Evolutionary conservation across 2,888 invertebrate species (phyloP), one percentile per base, ranked within the genome.

Genomic region (Metalampra italica): DNA sequence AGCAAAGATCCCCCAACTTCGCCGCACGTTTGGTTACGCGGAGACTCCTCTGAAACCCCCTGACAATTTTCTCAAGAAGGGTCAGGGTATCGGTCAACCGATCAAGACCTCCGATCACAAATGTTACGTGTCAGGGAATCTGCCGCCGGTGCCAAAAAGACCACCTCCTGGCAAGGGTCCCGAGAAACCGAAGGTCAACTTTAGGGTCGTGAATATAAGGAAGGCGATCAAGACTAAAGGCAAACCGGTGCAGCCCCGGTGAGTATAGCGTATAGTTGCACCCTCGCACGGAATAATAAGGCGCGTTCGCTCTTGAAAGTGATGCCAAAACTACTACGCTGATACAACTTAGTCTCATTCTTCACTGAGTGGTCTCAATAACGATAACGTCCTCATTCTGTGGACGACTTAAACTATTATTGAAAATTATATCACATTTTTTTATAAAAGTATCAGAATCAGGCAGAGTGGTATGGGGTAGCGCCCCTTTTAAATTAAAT

Each of bases 11-110:
- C 80, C 78, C 1, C 83, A 90, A 55, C 67, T 82, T 1, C 90
- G 90, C 59, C 91, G 90, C 42, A 93, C 92, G 0, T 93, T 95
- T 90, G 95, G 94, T 0, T 91, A 92, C 60, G 92, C 94, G 0
- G 91, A 92, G 60, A 90, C 91, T 7, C 92, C 92, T 0, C 59
- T 92, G 0, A 89, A 90, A 45, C 78, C 91, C 13, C 93, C 94
- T 0, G 82, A 90, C 1, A 72, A 92, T 4, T 95, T 89, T 65
- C 72, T 94, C 29, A 92, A 91, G 63, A 94, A 93, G 65, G 90
- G 92, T 13, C 76, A 90, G 34, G 91, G 92, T 0, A 72, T 83
- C 34, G 68, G 84, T 0, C 90, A 86, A 44, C 86, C 85, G 0
- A 41, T 75, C 9, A 87, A 85, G 51, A 74, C 73, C 42, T 60